Evolutionary conservation across 2,888 invertebrate species (phyloP).

Genomic region (Chaetogeoica ovagalla): DNA sequence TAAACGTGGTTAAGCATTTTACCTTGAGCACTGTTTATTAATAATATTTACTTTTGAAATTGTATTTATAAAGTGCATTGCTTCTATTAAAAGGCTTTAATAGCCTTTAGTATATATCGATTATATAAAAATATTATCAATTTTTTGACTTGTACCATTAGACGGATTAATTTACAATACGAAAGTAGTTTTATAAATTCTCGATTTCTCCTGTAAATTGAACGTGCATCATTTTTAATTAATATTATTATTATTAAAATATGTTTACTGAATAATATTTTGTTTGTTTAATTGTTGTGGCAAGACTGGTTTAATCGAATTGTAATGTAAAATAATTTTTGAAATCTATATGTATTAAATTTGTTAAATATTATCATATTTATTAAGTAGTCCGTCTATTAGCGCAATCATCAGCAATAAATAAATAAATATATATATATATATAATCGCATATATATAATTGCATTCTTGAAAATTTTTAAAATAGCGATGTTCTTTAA

Average conservation of each 20-base stretch:
- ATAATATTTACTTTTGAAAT: no score
- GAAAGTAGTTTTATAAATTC: neutral
- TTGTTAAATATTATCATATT: constrained; percentile 39
- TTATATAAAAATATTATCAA: no score
- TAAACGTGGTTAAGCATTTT: no score
- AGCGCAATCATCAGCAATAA: neutral
- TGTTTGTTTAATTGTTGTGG: constrained; percentile 48
- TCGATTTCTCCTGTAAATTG: neutral
- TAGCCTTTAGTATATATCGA: no score
- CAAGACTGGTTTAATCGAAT: constrained; percentile 52
- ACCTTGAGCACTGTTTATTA: no score
- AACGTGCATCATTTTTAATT: no score
- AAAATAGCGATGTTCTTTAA: neutral
- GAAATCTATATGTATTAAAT: constrained; percentile 33
- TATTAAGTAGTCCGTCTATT: neutral
- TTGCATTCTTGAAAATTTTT: neutral
- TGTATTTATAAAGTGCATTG: no score
- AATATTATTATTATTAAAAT: neutral
- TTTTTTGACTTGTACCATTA: no score
- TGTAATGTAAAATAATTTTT: constrained; percentile 32
- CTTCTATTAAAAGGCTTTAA: no score
- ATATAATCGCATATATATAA: neutral
- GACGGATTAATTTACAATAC: neutral
- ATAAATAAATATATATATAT: no score
- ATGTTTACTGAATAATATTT: constrained; percentile 33